phyloP scores from a whole-genome alignment of 35 echinoderm and acorn worm genomes.

The Diadema setosum region DNA sequence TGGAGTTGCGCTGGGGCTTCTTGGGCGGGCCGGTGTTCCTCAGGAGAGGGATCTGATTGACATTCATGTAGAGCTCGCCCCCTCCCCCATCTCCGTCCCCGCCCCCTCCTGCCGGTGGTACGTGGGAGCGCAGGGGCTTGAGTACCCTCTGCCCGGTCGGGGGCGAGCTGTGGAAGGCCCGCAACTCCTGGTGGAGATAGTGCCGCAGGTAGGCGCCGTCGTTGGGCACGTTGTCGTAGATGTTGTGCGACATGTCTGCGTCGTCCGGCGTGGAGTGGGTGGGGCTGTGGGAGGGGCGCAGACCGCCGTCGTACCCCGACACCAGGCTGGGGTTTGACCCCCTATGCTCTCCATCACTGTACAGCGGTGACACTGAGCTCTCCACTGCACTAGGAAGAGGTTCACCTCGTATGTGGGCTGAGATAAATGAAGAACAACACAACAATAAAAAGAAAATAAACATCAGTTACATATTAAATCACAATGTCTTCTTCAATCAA shows the following conservation, averaged over 20 bases:
- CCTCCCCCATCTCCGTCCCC: neutral
- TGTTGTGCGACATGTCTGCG: slow-evolving; percentile 7
- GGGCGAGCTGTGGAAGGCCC: neutral
- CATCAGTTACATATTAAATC: no score
- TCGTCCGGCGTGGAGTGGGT: neutral
- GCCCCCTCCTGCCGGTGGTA: neutral
- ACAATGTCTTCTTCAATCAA: no score
- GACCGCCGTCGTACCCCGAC: no score
- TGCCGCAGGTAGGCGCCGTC: slow-evolving; percentile 15
- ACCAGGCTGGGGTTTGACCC: neutral
- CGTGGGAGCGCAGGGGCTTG: neutral
- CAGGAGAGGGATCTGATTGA: slow-evolving; percentile 30
- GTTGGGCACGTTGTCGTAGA: slow-evolving; percentile 72
- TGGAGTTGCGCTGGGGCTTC: slow-evolving; percentile 73
- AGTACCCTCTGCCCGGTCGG: neutral
- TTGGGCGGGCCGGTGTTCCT: slow-evolving; percentile 47
- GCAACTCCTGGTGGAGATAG: neutral
- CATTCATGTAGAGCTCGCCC: slow-evolving; percentile 5
- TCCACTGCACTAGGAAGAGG: neutral
- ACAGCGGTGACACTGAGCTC: neutral
- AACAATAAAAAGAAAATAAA: no score
- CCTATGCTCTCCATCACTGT: neutral
- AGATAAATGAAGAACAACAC: neutral
- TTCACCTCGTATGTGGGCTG: slow-evolving; percentile 19
- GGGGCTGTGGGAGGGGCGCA: neutral